Evolutionary conservation across 2,797 vertebrate genomes (phyloP), one percentile per base, ranked within the genome.

Genomic region (Eurystomus glaucurus): DNA sequence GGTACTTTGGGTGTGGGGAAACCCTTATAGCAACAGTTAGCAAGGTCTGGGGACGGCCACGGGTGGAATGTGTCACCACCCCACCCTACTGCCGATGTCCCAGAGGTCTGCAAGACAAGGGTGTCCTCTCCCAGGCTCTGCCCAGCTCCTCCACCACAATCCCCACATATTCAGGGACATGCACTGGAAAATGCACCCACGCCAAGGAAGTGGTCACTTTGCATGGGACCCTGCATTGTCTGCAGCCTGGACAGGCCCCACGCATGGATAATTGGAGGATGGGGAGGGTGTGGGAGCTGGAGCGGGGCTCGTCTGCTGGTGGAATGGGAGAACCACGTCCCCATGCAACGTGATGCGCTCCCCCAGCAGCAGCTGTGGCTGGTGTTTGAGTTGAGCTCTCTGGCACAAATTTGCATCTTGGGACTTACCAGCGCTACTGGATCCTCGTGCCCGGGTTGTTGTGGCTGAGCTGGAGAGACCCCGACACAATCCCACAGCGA

Each of bases 351-450:
- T 1, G 51, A 37, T 7, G 46, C 55, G 31, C 2, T 55, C 5
- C 50, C 43, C 12, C 5, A 2, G 29, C 14, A 3, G 70, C 54
- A 18, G 86, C 69, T 25, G 84, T 50, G 7, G 23, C 20, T 4
- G 6, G 18, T 4, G 35, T 1, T 26, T 7, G 29, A 22, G 60
- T 14, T 1, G 1, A 65, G 33, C 25, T 62, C 43, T 57, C 22
- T 0, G 0, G 57, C 29, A 25, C 26, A 64, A 48, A 66, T 1
- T 0, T 11, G 35, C 9, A 1, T 21, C 83, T 16, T 5, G 0
- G 68, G 62, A 46, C 29, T 26, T 0, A 0, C 65, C 3, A 3
- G 77, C 0, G 19, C 60, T 48, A 6, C 69, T 0, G 1, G 61
- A 28, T 25, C 28, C 74, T 51, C 25, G 5, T 58, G 77, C 86